Base-by-base conservation (phyloP, 2,888 invertebrate genomes). In the Petrolisthes cinctipes region DNA sequence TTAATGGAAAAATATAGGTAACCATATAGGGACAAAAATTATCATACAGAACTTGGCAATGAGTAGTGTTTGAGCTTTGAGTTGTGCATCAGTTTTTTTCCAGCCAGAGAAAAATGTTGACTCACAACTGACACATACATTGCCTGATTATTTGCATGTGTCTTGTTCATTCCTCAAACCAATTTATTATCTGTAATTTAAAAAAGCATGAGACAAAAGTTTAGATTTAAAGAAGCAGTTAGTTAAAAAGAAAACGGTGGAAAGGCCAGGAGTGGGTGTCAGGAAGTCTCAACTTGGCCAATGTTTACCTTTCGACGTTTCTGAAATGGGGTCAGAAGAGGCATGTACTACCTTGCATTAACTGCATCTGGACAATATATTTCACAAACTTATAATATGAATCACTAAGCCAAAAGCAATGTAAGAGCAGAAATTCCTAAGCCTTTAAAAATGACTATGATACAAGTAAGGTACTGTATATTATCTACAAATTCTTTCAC, bases 221-320 rank as follows among this genome's bases (percentile, higher is more conserved):
- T 80, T 80, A 80, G 20, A 7, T 80, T 80, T 80, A 80, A 51
- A 7, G 20, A 80, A 80, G 80, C 80, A 80, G 53, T 80, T 80
- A 57, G 3, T 57, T 66, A 61, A 80, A 5, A 37, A 80, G 61
- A 11, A 6, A 61, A 56, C 1, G 17, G n/a, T n/a, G 56, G 14
- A 54, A 53, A 37, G 20, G 20, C 61, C 11, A 54, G 54, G 7
- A 23, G 79, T 17, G n/a, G 54, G 61, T 20, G 61, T 61, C n/a
- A 51, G 17, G n/a, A 23, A 57, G 61, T 11, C 57, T n/a, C 61
- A 71, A 71, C 61, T 17, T 9, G 51, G 51, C 37, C 37, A 23
- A 75, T 57, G 23, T 61, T 80, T 80, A 80, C 80, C 80, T 80
- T 80, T n/a, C 80, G 80, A 20, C 80, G 80, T 51, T 80, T 80